These are phyloP conservation scores for Cydia pomonella DNA, from an alignment of 1,140 invertebrate genomes.

Conservation along the genomic window DNA sequence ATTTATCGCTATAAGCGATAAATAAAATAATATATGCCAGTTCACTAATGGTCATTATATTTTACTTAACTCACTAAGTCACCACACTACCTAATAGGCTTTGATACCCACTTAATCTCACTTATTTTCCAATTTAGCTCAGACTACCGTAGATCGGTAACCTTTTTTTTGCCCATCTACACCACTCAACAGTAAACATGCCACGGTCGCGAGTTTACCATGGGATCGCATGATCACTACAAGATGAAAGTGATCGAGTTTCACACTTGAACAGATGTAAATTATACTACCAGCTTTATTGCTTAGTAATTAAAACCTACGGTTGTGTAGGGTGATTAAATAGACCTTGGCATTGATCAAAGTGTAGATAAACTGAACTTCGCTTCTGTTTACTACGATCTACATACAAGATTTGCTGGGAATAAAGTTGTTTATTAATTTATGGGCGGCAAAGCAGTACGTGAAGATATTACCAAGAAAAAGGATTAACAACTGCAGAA, in stretches of 20 bases:
- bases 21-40: not conserved
- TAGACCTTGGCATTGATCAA: not conserved
- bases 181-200: constrained; percentile 35
- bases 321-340: not conserved
- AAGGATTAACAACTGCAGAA: no score
- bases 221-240: constrained; percentile 26
- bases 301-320: not conserved
- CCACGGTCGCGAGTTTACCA: not conserved
- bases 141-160: constrained; percentile 6
- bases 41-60: not conserved
- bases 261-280: constrained; percentile 39
- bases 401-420: no score
- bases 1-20: not conserved
- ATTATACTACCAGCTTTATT: not conserved
- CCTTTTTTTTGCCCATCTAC: not conserved
- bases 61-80: not conserved
- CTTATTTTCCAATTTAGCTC: constrained; percentile 23
- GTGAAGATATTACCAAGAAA: no score
- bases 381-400: not conserved
- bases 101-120: constrained; percentile 2
- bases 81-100: constrained; percentile 2
- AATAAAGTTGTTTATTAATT: no score
- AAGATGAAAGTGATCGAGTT: constrained; percentile 45
- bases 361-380: not conserved
- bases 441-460: no score